Base-by-base conservation (phyloP, 2,888 invertebrate genomes). In the Hyalella azteca region DNA sequence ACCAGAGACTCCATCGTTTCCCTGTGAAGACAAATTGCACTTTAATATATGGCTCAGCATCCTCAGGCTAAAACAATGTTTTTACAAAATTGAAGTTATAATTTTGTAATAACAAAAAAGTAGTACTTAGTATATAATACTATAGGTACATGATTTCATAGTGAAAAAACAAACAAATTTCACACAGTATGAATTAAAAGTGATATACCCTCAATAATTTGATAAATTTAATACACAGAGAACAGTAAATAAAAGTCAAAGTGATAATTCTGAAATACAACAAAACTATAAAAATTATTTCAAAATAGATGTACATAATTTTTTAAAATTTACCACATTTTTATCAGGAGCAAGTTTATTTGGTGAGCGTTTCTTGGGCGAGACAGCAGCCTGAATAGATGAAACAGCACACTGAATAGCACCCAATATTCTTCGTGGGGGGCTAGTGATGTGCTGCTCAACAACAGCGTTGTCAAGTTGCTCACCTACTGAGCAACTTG, bases 321-420 rank as follows among this genome's bases (percentile, higher is more conserved):
- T 54, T 3, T 29, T 54, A 54, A 22, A 54, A 54, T 29, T 22
- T 3, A 54, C 54, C 54, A 26, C 29, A 26, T 54, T 15, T 22
- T 54, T 54, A 29, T 22, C 22, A 22, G 54, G 54, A 9, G 54
- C 4, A 7, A 13, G 26, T 54, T 54, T 29, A 26, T 22, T 9
- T 26, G 13, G 2, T 7, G 22, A 22, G 9, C 3, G 1, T 54
- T 54, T 54, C 54, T 15, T 54, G 2, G 54, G 54, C 4, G 54
- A 54, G 11, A 54, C 54, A 13, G 54, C 26, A 26, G 54, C 54
- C 29, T 54, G 54, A 22, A 54, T 54, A 15, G 54, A 54, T 26
- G 54, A 54, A 22, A 54, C 54, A 54, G 54, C 54, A 7, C 26
- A 54, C 54, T 54, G 54, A 29, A 54, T 54, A 13, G 54, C 54